Base-by-base conservation (phyloP, 2,797 vertebrate genomes). In the Acridotheres tristis region DNA sequence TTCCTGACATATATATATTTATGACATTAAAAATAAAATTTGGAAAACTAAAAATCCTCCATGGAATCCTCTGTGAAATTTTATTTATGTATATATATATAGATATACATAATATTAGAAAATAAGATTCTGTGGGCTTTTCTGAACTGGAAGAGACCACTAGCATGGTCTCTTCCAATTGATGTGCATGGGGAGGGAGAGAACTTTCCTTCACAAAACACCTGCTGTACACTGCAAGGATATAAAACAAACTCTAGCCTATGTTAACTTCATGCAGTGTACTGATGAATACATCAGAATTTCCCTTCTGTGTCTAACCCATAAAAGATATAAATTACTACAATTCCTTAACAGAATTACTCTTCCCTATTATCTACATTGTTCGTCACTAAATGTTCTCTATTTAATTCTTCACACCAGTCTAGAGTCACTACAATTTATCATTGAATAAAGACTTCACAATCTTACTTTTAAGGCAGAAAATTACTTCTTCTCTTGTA, bases 131-230 rank as follows among this genome's bases (percentile, higher is more conserved):
- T 76, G 34, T 10, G 3, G 13, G 17, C 13, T 83, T 66, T 85
- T 19, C 30, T 73, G 36, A 82, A 69, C 68, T 51, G 9, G 16
- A 77, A 45, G 27, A 85, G 19, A 68, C 10, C 11, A 62, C 15
- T 21, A 71, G 22, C 14, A 38, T 18, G 16, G 32, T 29, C 23
- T 38, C 16, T n/a, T 25, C 11, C 5, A 1, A 71, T 10, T n/a
- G 75, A 16, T 4, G 8, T 3, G 21, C 22, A 38, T 0, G 1
- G 16, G 15, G 5, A 79, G 30, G 30, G 5, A 61, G 5, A 74
- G 26, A 65, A 57, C 2, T 5, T 55, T 57, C 19, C 42, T 51
- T 51, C 43, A 48, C 5, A n/a, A 51, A 88, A 74, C 34, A 59
- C 18, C n/a, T 76, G 19, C 50, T 57, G 19, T 26, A 75, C 20